Percentiles rank a stretch among this genome's conserved stretches.
Evolutionary conservation across 2,888 invertebrate genomes (phyloP).

Genomic region (Callosobruchus maculatus): DNA sequence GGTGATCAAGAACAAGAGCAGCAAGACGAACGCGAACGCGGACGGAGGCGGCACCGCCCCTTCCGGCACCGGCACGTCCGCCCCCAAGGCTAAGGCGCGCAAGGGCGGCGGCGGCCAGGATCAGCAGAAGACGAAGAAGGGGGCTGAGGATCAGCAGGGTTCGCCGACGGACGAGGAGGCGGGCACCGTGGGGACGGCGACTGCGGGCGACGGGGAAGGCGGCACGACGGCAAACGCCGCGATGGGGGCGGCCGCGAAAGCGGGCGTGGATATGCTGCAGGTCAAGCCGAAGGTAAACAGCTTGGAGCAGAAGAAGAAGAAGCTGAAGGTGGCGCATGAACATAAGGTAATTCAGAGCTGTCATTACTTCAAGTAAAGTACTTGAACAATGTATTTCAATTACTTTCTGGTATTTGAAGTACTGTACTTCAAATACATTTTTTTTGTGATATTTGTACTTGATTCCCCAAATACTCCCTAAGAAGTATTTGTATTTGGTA

Average conservation of each 20-base stretch:
- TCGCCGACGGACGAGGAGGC: background rate
- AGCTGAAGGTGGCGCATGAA: conserved; percentile 39
- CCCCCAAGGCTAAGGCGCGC: conserved; percentile 35
- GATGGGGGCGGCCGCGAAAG: background rate
- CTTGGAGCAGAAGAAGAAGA: conserved; percentile 38
- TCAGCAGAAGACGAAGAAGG: conserved; percentile 25
- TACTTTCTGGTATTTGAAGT: no score
- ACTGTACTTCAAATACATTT: no score
- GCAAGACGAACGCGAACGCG: conserved; percentile 43
- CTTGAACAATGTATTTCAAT: no score
- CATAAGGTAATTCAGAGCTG: conserved; percentile 24
- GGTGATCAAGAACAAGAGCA: conserved; percentile 71
- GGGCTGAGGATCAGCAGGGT: background rate
- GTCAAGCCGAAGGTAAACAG: conserved; percentile 22
- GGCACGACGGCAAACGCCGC: background rate
- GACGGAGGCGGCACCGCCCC: conserved; percentile 29
- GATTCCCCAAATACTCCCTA: no score
- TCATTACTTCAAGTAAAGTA: no score
- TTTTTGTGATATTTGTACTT: no score
- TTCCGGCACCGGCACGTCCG: conserved; percentile 28
- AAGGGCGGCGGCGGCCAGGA: conserved; percentile 36
- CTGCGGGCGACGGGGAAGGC: background rate
- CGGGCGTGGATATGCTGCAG: background rate
- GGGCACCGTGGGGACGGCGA: background rate
- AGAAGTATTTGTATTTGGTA: no score